These are phyloP conservation scores for Anthophora plumipes DNA, from an alignment of 2,888 invertebrate genomes.

Conservation along the genomic window DNA sequence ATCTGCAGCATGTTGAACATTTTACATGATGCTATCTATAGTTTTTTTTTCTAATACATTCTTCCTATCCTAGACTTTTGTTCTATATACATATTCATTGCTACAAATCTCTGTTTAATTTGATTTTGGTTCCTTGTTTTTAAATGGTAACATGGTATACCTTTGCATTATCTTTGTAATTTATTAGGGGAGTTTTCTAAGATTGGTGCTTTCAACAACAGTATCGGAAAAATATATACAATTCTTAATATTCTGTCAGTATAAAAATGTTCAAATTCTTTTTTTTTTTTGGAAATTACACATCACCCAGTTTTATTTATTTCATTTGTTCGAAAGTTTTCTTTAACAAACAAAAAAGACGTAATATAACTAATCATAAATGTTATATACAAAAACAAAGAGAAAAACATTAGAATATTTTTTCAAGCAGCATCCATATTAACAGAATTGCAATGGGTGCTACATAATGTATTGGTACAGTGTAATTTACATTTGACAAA, in stretches of 20 bases:
- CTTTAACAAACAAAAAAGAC: constrained; percentile 41
- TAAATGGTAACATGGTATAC: constrained; percentile 63
- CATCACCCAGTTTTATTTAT: constrained; percentile 26
- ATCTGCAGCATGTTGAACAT: constrained; percentile 81
- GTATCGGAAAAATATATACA: constrained; percentile 67
- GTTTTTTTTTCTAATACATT: constrained; percentile 60
- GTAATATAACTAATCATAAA: constrained; percentile 49
- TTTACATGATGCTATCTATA: constrained; percentile 77
- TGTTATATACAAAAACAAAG: constrained; percentile 59
- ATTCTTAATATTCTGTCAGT: constrained; percentile 62
- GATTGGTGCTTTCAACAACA: constrained; percentile 51
- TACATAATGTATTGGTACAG: constrained; percentile 87
- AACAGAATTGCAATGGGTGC: constrained; percentile 87
- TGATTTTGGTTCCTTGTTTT: constrained; percentile 70
- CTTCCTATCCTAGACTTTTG: constrained; percentile 50
- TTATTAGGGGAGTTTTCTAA: constrained; percentile 44
- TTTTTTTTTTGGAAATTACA: constrained; percentile 58
- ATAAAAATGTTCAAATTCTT: constrained; percentile 70
- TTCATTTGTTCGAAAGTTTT: constrained; percentile 26
- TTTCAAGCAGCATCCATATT: constrained; percentile 87
- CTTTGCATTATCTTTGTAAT: constrained; percentile 36
- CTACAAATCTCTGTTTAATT: constrained; percentile 60
- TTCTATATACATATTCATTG: constrained; percentile 65
- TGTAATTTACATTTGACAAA: constrained; percentile 87
- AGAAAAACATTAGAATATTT: constrained; percentile 77